phyloP scores from a whole-genome alignment of 2,113 vertebrate species.

The Siphamia tubifer region DNA sequence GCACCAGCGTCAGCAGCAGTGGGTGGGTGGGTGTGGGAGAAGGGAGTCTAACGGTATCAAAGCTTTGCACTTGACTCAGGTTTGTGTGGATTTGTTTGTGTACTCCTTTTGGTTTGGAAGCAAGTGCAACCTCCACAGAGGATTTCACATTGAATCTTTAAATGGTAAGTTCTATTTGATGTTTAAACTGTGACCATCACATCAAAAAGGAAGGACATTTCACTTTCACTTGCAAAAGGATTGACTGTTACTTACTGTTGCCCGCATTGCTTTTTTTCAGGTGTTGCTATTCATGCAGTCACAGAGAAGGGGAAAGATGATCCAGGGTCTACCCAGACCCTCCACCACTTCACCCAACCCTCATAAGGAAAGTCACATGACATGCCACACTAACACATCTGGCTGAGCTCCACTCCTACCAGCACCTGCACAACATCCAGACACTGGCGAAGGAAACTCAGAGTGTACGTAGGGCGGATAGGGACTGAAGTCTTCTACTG shows the following conservation, averaged over 20 bases:
- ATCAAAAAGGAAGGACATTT: conserved; percentile 51
- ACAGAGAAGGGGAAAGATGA: conserved; percentile 60
- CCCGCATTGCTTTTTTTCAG: conserved; percentile 88
- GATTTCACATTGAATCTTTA: not conserved
- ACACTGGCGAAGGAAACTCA: not conserved
- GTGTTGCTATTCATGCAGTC: conserved; percentile 78
- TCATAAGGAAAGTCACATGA: conserved; percentile 69
- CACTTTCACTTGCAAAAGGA: conserved; percentile 58
- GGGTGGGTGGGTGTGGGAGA: conserved; percentile 11
- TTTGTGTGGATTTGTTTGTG: conserved; percentile 20
- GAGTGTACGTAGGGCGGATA: not conserved
- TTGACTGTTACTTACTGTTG: conserved; percentile 86
- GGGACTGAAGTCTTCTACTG: conserved; percentile 21
- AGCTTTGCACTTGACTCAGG: conserved; percentile 56
- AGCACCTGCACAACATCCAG: conserved; percentile 46
- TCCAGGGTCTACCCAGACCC: conserved; percentile 71
- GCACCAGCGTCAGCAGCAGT: conserved; percentile 57
- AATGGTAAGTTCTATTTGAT: conserved; percentile 4
- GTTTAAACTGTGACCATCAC: conserved; percentile 18
- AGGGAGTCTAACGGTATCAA: conserved; percentile 71
- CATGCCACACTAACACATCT: conserved; percentile 61
- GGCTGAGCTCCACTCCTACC: conserved; percentile 45
- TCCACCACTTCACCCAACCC: conserved; percentile 59
- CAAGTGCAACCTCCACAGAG: conserved; percentile 2
- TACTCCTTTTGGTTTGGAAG: conserved; percentile 6